Conservation (phyloP, 2,113 vertebrate species). For the Leucopsar rothschildi region DNA sequence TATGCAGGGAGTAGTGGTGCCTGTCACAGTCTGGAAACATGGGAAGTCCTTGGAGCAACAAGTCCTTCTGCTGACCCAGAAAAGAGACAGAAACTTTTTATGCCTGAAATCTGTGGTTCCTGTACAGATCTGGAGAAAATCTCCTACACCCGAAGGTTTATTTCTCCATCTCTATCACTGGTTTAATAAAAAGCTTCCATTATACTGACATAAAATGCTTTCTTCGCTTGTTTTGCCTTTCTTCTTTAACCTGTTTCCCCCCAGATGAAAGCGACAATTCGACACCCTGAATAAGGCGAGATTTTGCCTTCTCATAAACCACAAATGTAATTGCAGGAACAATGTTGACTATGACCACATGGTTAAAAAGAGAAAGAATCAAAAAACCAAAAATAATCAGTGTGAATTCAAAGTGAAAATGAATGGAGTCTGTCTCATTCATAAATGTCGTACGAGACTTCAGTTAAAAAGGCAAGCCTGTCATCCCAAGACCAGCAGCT, state of each 20-base stretch:
- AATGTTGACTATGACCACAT: constrained; percentile 53
- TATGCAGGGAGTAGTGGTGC: not conserved
- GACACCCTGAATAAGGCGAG: constrained; percentile 20
- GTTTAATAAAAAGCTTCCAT: not conserved
- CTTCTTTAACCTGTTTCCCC: not conserved
- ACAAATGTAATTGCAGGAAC: constrained; percentile 56
- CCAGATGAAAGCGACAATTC: not conserved
- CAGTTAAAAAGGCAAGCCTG: constrained; percentile 75
- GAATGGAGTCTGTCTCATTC: constrained; percentile 77
- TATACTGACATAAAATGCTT: not conserved
- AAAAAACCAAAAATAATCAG: constrained; percentile 61
- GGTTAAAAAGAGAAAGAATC: not conserved
- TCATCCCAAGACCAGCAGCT: constrained; percentile 77
- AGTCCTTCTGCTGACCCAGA: not conserved
- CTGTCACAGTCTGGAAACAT: not conserved
- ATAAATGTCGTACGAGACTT: constrained; percentile 80
- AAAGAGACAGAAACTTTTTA: not conserved
- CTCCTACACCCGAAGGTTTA: not conserved
- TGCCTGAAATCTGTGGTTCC: accelerated
- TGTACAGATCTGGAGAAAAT: not conserved
- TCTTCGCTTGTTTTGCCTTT: not conserved
- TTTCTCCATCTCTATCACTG: not conserved
- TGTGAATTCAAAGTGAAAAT: constrained; percentile 70
- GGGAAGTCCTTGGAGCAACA: not conserved
- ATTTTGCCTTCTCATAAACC: constrained; percentile 27